phyloP scores from a whole-genome alignment of 2,888 invertebrate genomes.

The Hesperia comma region DNA sequence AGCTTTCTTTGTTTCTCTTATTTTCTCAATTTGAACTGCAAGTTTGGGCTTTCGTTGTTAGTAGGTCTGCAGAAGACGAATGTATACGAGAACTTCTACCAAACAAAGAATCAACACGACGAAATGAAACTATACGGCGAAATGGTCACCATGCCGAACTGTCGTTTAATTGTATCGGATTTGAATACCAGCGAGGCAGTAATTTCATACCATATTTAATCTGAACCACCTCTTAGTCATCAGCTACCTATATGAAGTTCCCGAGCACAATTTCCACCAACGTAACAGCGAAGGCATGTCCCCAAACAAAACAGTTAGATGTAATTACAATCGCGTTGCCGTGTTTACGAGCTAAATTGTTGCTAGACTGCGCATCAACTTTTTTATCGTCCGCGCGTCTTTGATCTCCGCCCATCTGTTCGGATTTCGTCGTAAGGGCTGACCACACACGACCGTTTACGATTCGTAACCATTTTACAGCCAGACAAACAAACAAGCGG shows the following conservation, averaged over 20 bases:
- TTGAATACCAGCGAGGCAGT: too few relatives aligned
- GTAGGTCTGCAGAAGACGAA: too few relatives aligned
- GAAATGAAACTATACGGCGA: too few relatives aligned
- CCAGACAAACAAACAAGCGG: conserved; percentile 79
- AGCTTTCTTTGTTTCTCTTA: too few relatives aligned
- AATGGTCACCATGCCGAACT: too few relatives aligned
- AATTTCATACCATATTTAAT: too few relatives aligned
- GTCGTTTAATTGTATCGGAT: too few relatives aligned
- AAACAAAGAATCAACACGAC: too few relatives aligned
- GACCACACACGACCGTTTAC: conserved; percentile 83
- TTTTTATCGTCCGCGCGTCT: conserved; percentile 75
- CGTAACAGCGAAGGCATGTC: background rate
- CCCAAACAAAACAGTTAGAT: conserved; percentile 30
- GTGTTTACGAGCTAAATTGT: conserved; percentile 63
- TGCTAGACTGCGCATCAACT: conserved; percentile 76
- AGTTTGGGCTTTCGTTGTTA: too few relatives aligned
- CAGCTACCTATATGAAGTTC: background rate
- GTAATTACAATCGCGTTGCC: conserved; percentile 31
- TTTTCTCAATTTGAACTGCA: too few relatives aligned
- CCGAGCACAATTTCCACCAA: background rate
- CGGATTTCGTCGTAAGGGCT: conserved; percentile 82
- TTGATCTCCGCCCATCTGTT: conserved; percentile 82
- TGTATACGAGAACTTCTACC: too few relatives aligned
- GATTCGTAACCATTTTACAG: conserved; percentile 79
- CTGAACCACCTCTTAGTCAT: background rate